Evolutionary conservation across 2,113 vertebrate species (phyloP), one percentile per base, ranked within the genome.

Genomic region (Rhizomys pruinosus): DNA sequence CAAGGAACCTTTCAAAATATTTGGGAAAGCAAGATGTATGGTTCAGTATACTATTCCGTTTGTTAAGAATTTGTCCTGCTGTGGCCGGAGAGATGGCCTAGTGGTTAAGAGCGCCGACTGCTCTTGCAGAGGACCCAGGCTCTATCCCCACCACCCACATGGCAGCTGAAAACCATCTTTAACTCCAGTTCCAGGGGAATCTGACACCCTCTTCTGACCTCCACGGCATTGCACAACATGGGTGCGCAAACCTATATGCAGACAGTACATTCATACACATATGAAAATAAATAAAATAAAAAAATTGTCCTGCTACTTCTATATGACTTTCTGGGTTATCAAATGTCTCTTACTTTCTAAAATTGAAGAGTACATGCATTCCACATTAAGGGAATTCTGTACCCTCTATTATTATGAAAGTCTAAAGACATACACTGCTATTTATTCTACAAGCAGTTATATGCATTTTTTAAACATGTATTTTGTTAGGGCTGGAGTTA

Each of bases 1-100:
- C 59, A 92, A 74, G 59, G 52, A 92, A 92, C 63, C 12, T 93
- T 96, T 76, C 23, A 79, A 91, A 96, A 86, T 72, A 89, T 92
- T 82, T 91, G 13, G 34, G 63, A 57, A 90, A 76, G 55, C 1
- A n/a, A n/a, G n/a, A 88, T 79, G 32, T 6, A 79, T 29, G 15
- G 4, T 84, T 73, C 55, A 72, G 55, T 37, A 73, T 82, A 77
- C 25, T 68, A 92, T 42, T 77, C 4, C 5, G 15, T 63, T 68
- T 82, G 87, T 80, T 87, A 84, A 94, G 87, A 90, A 82, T 1
- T 25, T 90, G 23, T 64, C 42, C 74, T 85, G 59, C 72, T 63
- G n/a, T n/a, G n/a, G n/a, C n/a, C n/a, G n/a, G n/a, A n/a, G n/a
- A n/a, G n/a, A n/a, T n/a, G n/a, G n/a, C n/a, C n/a, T n/a, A n/a